Base-by-base conservation (phyloP, 2,797 vertebrate species). In the Periophthalmus magnuspinnatus region DNA sequence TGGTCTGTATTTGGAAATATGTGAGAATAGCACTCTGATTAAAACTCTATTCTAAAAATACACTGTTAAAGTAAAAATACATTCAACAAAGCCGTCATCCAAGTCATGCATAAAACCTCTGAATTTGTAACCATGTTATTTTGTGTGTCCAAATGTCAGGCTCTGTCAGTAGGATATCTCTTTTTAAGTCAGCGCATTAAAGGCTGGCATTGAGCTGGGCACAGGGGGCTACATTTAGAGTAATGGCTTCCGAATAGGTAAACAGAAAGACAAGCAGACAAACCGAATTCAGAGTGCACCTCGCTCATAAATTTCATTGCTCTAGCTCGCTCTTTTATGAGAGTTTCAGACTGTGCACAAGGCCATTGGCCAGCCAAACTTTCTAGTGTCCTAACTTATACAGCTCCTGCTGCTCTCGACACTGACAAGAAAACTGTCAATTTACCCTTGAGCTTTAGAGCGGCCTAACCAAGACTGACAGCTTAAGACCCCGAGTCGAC, bases 391-490 rank as follows among this genome's bases (percentile, higher is more conserved):
- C 72, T 74, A 77, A 86, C 77, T 47, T 64, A 62, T 76, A 81
- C 72, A 75, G 75, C 77, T 72, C 11, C 77, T 66, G 17, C n/a
- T 48, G 82, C 80, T 82, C 81, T 67, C 77, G 75, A 71, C 69
- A 61, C 72, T 84, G 75, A 84, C 79, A 68, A 75, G 81, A 75
- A 81, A 79, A 83, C 76, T 78, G 80, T 83, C 84, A 82, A 79
- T 86, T 82, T 80, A 82, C 67, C 80, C 84, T 81, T 77, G 80
- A 79, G 82, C 69, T 77, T 85, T 79, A 80, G 79, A 81, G 72
- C 78, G 70, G 72, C 81, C 66, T 84, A 88, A 88, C 67, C 32
- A 74, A 84, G 82, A 86, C 78, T 84, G 85, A 84, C 80, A 83
- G 82, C 34, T 71, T 28, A 56, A 47, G 54, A 79, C 74, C 64